phyloP scores from a whole-genome alignment of 2,113 vertebrate species.

The Pomatorhinus ruficollis region DNA sequence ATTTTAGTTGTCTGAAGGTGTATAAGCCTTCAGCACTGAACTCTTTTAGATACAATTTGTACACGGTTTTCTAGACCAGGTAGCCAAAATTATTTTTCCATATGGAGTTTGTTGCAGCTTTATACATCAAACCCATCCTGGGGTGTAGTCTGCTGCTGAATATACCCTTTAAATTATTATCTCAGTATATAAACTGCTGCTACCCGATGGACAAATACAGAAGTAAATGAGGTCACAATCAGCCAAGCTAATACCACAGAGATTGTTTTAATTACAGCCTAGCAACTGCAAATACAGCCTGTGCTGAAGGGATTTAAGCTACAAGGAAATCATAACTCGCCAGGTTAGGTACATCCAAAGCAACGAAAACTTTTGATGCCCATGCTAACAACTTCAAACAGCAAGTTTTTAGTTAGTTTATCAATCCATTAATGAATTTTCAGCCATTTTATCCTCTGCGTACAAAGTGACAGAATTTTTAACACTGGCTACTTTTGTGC shows the following conservation, averaged over 20 bases:
- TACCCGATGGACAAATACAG: not conserved
- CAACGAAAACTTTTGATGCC: not conserved
- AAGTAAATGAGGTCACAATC: not conserved
- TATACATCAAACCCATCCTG: not conserved
- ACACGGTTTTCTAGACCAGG: not conserved
- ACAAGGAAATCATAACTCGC: rapidly evolving
- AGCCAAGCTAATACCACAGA: not conserved
- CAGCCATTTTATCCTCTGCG: not conserved
- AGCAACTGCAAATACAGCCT: not conserved
- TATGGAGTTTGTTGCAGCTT: not conserved
- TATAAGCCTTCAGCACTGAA: not conserved
- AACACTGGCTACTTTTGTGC: not conserved
- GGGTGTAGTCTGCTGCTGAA: not conserved
- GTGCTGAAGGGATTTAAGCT: not conserved
- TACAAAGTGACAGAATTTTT: not conserved
- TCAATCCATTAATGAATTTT: not conserved
- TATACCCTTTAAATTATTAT: not conserved
- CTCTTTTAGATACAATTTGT: not conserved
- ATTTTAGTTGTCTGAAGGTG: not conserved
- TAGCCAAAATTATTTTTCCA: not conserved
- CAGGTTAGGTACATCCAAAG: not conserved
- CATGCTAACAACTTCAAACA: not conserved
- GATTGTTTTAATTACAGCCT: not conserved
- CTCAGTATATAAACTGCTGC: not conserved
- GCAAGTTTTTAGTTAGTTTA: not conserved